Conservation (phyloP, 2,113 vertebrate species). For the Elgaria multicarinata region DNA sequence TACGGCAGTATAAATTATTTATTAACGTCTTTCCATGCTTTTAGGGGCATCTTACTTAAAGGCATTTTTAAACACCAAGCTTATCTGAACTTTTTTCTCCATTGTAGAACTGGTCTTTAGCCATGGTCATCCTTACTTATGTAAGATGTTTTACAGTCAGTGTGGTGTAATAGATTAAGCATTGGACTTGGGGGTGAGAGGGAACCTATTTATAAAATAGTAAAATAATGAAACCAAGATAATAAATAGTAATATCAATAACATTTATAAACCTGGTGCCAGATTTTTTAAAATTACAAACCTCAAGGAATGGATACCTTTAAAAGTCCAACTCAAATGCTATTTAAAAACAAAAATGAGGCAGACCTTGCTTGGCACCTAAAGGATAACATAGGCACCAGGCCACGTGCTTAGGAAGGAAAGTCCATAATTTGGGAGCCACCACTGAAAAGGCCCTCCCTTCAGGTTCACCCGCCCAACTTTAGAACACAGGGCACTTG, state of each 20-base stretch:
- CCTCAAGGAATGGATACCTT: background rate
- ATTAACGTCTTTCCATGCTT: background rate
- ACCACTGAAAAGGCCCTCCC: background rate
- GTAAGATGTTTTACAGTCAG: background rate
- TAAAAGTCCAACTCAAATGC: background rate
- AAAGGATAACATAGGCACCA: background rate
- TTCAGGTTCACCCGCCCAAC: background rate
- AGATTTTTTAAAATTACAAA: background rate
- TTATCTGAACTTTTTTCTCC: background rate
- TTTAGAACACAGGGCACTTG: background rate
- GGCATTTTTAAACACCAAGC: background rate
- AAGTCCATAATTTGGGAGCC: background rate
- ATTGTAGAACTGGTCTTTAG: background rate
- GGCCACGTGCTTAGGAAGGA: no score
- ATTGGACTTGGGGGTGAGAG: background rate
- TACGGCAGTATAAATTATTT: background rate
- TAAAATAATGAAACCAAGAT: background rate
- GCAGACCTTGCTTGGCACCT: background rate
- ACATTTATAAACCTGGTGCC: background rate
- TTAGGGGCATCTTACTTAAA: background rate
- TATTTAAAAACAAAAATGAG: background rate
- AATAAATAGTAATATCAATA: background rate
- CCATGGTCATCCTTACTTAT: background rate
- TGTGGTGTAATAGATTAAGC: background rate
- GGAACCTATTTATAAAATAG: background rate